Percentiles rank a stretch among this genome's conserved stretches.
Evolutionary conservation across 1,140 invertebrate species (phyloP).

Genomic region (Cryptotermes secundus): DNA sequence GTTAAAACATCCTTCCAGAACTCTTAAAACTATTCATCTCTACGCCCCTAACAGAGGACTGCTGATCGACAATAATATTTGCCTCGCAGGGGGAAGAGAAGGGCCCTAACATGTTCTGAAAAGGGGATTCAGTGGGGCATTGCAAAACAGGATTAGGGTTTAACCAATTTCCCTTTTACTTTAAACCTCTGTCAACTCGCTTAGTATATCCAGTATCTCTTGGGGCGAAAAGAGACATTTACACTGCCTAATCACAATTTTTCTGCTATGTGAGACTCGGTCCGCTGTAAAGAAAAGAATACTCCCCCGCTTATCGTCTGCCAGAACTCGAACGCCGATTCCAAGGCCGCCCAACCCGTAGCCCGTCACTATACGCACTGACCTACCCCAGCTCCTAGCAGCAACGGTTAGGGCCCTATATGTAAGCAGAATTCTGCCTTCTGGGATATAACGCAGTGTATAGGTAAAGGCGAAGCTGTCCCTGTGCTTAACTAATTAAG

Average conservation of each 20-base stretch:
- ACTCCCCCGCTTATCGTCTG: too few relatives aligned
- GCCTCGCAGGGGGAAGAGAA: conserved; percentile 17
- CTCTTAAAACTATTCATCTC: neutral
- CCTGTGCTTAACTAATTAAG: too few relatives aligned
- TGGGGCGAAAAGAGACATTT: neutral
- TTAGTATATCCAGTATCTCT: neutral
- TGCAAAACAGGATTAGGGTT: conserved; percentile 29
- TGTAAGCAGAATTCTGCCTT: too few relatives aligned
- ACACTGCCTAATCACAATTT: neutral
- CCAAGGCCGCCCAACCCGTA: too few relatives aligned
- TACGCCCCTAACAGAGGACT: neutral
- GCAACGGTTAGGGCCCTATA: too few relatives aligned
- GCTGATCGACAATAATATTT: conserved; percentile 29
- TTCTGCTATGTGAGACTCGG: too few relatives aligned
- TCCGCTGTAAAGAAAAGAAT: too few relatives aligned
- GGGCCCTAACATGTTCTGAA: neutral
- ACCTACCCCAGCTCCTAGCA: too few relatives aligned
- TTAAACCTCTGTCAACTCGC: conserved; percentile 26
- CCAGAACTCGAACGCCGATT: too few relatives aligned
- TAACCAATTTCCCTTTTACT: conserved; percentile 28
- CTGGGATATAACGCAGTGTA: too few relatives aligned
- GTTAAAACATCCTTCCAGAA: neutral
- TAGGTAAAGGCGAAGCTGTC: too few relatives aligned
- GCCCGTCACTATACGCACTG: too few relatives aligned
- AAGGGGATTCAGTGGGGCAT: conserved; percentile 24